Evolutionary conservation across 2,797 vertebrate genomes (phyloP).

Genomic region (Australoheros facetus): DNA sequence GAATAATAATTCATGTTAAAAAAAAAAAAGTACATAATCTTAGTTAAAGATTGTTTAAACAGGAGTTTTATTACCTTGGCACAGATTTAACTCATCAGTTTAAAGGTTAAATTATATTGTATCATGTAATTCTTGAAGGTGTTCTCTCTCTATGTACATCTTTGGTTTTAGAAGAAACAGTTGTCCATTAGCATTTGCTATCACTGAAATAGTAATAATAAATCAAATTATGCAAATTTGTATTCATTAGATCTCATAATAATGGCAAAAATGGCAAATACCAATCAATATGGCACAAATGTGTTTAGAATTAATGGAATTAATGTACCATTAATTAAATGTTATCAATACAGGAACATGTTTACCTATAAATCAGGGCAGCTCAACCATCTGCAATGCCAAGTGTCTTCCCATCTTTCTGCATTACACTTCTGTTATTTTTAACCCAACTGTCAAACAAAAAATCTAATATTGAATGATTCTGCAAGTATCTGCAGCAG

Average conservation of each 20-base stretch:
- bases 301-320: not conserved
- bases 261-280: not conserved
- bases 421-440: not conserved
- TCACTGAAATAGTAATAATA: not conserved
- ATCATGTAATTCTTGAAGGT: too few relatives aligned
- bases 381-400: not conserved
- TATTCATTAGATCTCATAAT: too few relatives aligned
- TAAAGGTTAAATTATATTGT: not conserved
- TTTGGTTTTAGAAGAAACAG: not conserved
- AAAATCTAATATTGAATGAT: not conserved
- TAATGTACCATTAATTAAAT: not conserved
- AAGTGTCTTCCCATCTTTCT: not conserved
- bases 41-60: too few relatives aligned
- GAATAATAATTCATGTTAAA: not conserved
- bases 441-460: not conserved
- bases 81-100: not conserved
- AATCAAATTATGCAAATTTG: not conserved
- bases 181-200: not conserved
- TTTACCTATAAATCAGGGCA: accelerated
- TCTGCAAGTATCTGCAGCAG: not conserved
- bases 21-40: not conserved
- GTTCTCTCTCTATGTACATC: not conserved
- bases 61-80: too few relatives aligned
- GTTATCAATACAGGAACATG: not conserved
- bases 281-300: too few relatives aligned